Conservation (phyloP, 1,140 invertebrate species). For the Drosophila mayri region DNA sequence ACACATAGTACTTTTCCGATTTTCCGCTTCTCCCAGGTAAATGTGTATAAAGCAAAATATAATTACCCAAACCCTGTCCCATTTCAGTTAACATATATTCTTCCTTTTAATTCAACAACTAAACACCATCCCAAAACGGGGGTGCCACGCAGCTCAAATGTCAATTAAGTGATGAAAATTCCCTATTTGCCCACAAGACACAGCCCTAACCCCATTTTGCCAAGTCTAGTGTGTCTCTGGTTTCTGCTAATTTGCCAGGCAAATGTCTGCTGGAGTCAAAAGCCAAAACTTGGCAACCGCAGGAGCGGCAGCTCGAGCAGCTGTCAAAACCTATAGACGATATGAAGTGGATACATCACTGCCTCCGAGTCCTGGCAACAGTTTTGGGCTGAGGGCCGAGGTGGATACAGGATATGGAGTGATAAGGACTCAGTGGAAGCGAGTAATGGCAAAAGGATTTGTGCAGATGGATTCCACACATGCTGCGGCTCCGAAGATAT, state of each 20-base stretch:
- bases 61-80: background rate
- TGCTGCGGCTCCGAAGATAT: constrained; percentile 61
- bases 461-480: constrained; percentile 21
- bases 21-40: constrained; percentile 10
- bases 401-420: constrained; percentile 3
- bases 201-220: background rate
- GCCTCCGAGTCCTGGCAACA: constrained; percentile 15
- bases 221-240: constrained; percentile 1
- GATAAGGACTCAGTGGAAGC: background rate
- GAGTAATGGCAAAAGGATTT: constrained; percentile 1
- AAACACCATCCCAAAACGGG: constrained; percentile 14
- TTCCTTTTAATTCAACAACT: constrained; percentile 9
- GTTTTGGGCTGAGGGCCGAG: constrained; percentile 2
- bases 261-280: constrained; percentile 47
- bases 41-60: background rate
- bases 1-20: background rate
- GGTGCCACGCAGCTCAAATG: constrained; percentile 15
- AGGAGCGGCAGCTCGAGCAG: constrained; percentile 33
- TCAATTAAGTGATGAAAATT: constrained; percentile 66
- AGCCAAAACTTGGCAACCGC: constrained; percentile 49
- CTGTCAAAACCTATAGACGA: constrained; percentile 50
- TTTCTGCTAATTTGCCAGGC: constrained; percentile 34
- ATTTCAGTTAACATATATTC: constrained; percentile 34
- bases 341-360: constrained; percentile 42
- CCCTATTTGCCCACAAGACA: constrained; percentile 7